A percentile compares a stretch with the other conserved stretches of the same genome.
phyloP scores from a whole-genome alignment of 2,888 invertebrate genomes.

The Hartigia nigra region DNA sequence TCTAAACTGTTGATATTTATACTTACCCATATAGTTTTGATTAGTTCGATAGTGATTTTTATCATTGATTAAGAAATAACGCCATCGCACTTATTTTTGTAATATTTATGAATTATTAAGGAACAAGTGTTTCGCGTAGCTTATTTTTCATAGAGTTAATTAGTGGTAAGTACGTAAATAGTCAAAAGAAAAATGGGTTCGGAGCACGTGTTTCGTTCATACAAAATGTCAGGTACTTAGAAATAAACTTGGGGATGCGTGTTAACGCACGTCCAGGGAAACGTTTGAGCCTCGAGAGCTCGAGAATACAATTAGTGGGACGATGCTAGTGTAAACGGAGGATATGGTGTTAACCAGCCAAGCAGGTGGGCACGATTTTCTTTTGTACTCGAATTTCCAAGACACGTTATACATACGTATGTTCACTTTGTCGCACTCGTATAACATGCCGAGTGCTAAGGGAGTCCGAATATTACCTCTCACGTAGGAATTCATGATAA shows the following conservation, averaged over 20 bases:
- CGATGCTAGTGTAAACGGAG: slow-evolving; percentile 27
- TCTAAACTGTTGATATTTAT: neutral
- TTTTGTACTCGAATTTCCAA: slow-evolving; percentile 18
- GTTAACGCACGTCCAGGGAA: slow-evolving; percentile 18
- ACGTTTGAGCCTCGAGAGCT: slow-evolving; percentile 15
- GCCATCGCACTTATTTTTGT: neutral
- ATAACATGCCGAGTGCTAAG: neutral
- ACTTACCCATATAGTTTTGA: neutral
- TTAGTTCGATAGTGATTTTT: neutral
- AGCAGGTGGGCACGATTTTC: slow-evolving; percentile 45
- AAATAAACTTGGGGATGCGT: neutral
- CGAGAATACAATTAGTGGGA: slow-evolving; percentile 53
- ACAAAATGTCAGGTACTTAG: neutral
- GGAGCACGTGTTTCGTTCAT: neutral
- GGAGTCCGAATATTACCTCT: neutral
- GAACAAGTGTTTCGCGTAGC: neutral
- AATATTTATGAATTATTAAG: neutral
- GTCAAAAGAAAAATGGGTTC: neutral
- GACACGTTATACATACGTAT: neutral
- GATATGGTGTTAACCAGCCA: slow-evolving; percentile 35
- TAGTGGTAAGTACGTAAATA: neutral
- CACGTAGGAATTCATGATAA: neutral
- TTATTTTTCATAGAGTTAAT: neutral
- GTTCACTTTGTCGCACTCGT: neutral
- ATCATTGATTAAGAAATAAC: neutral